phyloP scores from a whole-genome alignment of 1,140 invertebrate species.

The Trypoxylus dichotomus region DNA sequence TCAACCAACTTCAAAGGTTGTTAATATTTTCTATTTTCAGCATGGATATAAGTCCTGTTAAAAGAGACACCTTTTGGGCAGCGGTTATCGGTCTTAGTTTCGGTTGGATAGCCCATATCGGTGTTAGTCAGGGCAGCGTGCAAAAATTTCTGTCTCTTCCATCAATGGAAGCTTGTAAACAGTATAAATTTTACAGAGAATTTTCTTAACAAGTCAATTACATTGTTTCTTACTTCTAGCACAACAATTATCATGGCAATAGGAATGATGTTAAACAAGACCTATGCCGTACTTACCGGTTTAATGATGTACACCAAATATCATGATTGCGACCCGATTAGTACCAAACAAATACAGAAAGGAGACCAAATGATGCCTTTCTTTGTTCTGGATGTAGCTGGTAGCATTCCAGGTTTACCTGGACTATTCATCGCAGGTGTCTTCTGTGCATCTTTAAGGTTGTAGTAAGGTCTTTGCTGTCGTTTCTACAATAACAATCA shows the following conservation, averaged over 20 bases:
- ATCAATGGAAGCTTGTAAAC: constrained; percentile 55
- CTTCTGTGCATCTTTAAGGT: constrained; percentile 72
- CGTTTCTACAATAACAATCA: no score
- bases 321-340: constrained; percentile 64
- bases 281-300: constrained; percentile 54
- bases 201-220: constrained; percentile 16
- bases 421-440: constrained; percentile 73
- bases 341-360: constrained; percentile 48
- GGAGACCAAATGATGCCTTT: constrained; percentile 60
- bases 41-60: constrained; percentile 6
- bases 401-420: constrained; percentile 61
- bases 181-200: constrained; percentile 41
- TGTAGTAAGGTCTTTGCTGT: constrained; percentile 28
- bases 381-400: constrained; percentile 64
- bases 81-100: constrained; percentile 19
- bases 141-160: constrained; percentile 64
- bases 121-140: constrained; percentile 61
- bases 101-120: constrained; percentile 59
- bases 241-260: constrained; percentile 47
- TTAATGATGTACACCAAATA: constrained; percentile 64
- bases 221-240: constrained; percentile 40
- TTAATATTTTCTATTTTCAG: background rate
- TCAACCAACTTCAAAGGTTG: no score
- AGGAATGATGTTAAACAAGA: constrained; percentile 53
- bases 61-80: constrained; percentile 27